phyloP scores from a whole-genome alignment of 53 echinoderm and acorn worm genomes.

The Echinometra lucunter region DNA sequence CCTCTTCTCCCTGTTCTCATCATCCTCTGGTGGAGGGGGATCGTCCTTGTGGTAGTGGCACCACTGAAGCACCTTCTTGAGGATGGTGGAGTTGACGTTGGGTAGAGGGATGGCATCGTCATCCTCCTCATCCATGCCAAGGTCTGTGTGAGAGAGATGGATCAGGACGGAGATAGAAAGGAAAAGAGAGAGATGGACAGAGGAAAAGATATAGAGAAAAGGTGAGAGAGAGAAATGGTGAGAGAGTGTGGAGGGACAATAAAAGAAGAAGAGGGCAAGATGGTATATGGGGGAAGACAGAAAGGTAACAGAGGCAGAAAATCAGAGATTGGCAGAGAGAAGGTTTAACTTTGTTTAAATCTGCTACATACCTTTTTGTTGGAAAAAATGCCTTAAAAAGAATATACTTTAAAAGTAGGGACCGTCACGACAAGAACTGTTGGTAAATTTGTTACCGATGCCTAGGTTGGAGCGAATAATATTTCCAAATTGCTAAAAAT shows the following conservation, averaged over 20 bases:
- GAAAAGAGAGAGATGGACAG: neutral
- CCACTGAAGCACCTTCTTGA: slow-evolving; percentile 97
- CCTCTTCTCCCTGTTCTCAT: slow-evolving; percentile 97
- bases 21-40: slow-evolving; percentile 98
- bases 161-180: neutral
- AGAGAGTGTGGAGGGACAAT: too few species aligned
- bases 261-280: too few species aligned
- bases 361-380: too few species aligned
- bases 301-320: neutral
- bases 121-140: slow-evolving; percentile 99
- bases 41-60: slow-evolving; percentile 98
- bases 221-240: neutral
- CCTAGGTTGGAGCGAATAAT: too few species aligned
- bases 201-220: neutral
- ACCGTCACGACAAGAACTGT: too few species aligned
- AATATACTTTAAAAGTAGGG: too few species aligned
- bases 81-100: slow-evolving; percentile 96
- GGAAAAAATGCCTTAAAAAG: too few species aligned
- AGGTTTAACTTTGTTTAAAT: too few species aligned
- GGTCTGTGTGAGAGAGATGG: slow-evolving; percentile 69
- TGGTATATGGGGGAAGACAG: too few species aligned
- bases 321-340: too few species aligned
- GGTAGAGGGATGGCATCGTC: slow-evolving; percentile 99
- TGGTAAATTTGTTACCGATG: too few species aligned
- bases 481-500: too few species aligned